phyloP scores from a whole-genome alignment of 2,888 invertebrate genomes.

The Dioctria linearis region DNA sequence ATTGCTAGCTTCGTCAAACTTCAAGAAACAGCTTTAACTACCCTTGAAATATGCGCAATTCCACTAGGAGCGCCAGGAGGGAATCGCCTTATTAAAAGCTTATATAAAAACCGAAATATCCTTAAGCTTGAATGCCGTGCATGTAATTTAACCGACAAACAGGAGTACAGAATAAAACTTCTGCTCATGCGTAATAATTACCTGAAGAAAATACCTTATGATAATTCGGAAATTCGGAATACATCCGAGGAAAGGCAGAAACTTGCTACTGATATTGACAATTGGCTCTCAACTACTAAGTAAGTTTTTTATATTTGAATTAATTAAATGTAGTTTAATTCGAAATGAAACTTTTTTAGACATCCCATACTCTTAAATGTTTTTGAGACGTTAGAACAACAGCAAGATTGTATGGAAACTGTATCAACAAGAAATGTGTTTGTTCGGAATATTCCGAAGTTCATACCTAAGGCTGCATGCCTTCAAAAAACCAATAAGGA shows the following conservation, averaged over 20 bases:
- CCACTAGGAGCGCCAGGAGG: slow-evolving; percentile 20
- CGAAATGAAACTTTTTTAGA: not conserved
- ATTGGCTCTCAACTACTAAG: not conserved
- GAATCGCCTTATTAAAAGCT: not conserved
- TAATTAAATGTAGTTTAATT: not conserved
- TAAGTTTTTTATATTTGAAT: slow-evolving; percentile 2
- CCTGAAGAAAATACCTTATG: not conserved
- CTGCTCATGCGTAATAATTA: slow-evolving; percentile 29
- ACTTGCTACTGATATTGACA: not conserved
- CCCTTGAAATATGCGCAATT: slow-evolving; percentile 12
- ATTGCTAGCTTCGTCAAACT: slow-evolving; percentile 13
- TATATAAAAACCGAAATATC: not conserved
- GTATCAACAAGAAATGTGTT: not conserved
- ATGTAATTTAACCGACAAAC: slow-evolving; percentile 3
- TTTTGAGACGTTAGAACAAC: not conserved
- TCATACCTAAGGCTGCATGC: slow-evolving; percentile 10
- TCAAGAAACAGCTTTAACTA: not conserved
- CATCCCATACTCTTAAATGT: slow-evolving; percentile 1
- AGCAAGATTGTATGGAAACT: not conserved
- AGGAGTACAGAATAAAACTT: not conserved
- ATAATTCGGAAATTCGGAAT: not conserved
- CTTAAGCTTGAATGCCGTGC: slow-evolving; percentile 25
- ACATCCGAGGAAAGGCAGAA: not conserved
- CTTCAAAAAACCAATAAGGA: not conserved
- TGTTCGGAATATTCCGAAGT: not conserved